Percentiles rank a stretch among this genome's conserved stretches.
Evolutionary conservation across 1,140 invertebrate species (phyloP).

Genomic region (Drosophila willistoni): DNA sequence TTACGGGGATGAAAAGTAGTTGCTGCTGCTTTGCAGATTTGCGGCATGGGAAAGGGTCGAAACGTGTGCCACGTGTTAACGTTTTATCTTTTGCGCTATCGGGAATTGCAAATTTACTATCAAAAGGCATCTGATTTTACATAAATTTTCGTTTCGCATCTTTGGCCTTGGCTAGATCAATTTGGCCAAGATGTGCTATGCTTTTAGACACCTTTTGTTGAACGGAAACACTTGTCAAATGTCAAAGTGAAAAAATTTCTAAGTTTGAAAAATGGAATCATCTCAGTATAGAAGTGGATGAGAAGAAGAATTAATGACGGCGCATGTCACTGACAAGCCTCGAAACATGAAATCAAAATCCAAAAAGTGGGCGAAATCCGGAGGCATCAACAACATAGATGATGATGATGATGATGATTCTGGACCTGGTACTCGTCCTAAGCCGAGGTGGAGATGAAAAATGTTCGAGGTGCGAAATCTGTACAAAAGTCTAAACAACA

Average conservation of each 20-base stretch:
- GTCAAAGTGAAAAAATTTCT: conserved; percentile 54
- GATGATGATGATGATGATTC: conserved; percentile 25
- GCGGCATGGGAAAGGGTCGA: neutral
- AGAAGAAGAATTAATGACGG: conserved; percentile 75
- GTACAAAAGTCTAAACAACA: conserved; percentile 72
- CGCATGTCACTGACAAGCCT: conserved; percentile 80
- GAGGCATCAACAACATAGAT: conserved; percentile 9
- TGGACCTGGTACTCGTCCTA: neutral
- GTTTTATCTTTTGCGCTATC: conserved; percentile 26
- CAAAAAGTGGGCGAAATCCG: neutral
- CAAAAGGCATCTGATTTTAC: conserved; percentile 40
- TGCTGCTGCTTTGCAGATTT: too few relatives aligned
- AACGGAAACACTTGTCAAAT: conserved; percentile 77
- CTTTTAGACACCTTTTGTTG: conserved; percentile 64
- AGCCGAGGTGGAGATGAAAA: conserved; percentile 48
- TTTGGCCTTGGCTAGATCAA: conserved; percentile 1
- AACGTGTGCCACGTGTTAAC: conserved; percentile 34
- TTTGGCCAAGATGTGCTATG: conserved; percentile 33
- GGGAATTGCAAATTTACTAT: conserved; percentile 16
- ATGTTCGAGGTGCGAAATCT: conserved; percentile 78
- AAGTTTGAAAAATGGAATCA: conserved; percentile 69
- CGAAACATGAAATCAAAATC: conserved; percentile 77
- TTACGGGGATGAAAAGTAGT: neutral
- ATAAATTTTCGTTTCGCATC: conserved; percentile 26
- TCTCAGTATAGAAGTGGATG: conserved; percentile 11